A percentile compares a stretch with the other conserved stretches of the same genome.
These are phyloP conservation scores for Elachura formosa DNA, from an alignment of 2,113 vertebrate genomes.

Conservation along the genomic window DNA sequence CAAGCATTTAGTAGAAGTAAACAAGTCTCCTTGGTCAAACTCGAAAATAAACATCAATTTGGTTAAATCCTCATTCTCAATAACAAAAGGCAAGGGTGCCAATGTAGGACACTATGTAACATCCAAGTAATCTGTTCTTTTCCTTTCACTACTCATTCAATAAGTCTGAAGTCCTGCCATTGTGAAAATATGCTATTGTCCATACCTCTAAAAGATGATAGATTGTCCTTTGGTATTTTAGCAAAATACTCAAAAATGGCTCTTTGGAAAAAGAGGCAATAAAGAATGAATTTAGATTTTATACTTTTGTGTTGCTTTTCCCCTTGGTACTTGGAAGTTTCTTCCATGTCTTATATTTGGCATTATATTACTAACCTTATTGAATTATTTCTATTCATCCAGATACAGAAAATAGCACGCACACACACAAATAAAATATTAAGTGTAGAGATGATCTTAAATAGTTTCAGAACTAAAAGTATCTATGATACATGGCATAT, in stretches of 20 bases:
- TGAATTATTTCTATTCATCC: neutral
- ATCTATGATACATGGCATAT: neutral
- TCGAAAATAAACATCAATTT: neutral
- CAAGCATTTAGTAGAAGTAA: neutral
- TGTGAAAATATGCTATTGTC: neutral
- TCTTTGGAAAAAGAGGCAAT: neutral
- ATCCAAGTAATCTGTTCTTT: neutral
- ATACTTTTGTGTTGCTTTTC: neutral
- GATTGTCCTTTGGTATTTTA: neutral
- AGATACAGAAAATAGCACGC: neutral
- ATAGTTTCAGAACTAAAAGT: neutral
- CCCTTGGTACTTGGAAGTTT: neutral
- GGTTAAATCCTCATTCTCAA: neutral
- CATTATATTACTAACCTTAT: neutral
- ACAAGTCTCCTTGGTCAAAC: neutral
- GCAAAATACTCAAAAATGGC: neutral
- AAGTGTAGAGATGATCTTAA: neutral
- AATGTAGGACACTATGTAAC: neutral
- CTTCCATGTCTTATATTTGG: neutral
- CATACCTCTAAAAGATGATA: neutral
- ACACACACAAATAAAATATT: neutral
- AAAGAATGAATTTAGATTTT: neutral
- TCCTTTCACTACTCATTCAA: neutral
- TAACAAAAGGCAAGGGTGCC: neutral
- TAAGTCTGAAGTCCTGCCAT: neutral